Conservation (phyloP, 2,113 vertebrate genomes). For the Pogonocichla stellata region DNA sequence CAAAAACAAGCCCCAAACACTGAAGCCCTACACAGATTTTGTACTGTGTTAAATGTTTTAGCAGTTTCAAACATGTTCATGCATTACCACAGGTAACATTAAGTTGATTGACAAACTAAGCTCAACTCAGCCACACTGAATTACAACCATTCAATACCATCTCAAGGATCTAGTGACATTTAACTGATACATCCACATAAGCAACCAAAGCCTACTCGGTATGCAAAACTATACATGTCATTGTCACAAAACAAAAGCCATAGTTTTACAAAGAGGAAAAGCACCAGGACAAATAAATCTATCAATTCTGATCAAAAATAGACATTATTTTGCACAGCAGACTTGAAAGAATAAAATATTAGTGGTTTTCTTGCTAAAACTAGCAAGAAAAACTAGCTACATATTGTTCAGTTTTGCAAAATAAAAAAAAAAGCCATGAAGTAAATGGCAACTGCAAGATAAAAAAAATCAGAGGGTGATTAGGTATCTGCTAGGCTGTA, state of each 20-base stretch:
- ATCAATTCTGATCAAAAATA: not conserved
- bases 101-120: not conserved
- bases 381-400: not conserved
- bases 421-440: not conserved
- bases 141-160: not conserved
- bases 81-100: not conserved
- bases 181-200: not conserved
- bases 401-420: not conserved
- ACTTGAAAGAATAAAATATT: not conserved
- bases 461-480: conserved; percentile 6
- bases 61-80: not conserved
- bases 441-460: conserved; percentile 34
- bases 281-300: not conserved
- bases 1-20: not conserved
- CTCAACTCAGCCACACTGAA: not conserved
- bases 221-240: not conserved
- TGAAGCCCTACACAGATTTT: not conserved
- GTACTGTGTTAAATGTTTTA: not conserved
- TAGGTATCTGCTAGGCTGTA: conserved; percentile 35
- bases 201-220: not conserved
- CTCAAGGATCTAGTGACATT: not conserved
- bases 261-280: not conserved
- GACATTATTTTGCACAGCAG: not conserved
- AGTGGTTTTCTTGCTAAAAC: not conserved
- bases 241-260: not conserved